Percentiles rank a stretch among this genome's conserved stretches.
Evolutionary conservation across 2,888 invertebrate genomes (phyloP).

Genomic region (Netelia melanura): DNA sequence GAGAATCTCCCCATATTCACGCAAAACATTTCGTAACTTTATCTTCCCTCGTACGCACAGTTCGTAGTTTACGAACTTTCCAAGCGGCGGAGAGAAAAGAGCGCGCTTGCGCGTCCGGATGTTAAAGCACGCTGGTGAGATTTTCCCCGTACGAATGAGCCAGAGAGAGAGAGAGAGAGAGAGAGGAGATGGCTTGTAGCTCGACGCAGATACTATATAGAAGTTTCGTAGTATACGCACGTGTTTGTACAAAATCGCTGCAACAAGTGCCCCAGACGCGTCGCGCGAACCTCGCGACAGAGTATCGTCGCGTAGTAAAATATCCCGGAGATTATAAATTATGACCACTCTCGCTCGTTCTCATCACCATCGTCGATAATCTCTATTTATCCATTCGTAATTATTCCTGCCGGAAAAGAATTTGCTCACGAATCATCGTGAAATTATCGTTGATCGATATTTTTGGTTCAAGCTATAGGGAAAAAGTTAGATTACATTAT

Average conservation of each 20-base stretch:
- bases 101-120: constrained; percentile 28
- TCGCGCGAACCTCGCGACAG: background rate
- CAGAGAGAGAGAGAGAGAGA: background rate
- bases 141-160: constrained; percentile 26
- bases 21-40: background rate
- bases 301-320: background rate
- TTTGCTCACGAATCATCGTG: too few species aligned
- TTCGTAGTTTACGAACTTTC: background rate
- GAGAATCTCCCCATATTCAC: too few species aligned
- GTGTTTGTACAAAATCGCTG: constrained; percentile 42
- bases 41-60: background rate
- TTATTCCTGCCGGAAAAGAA: background rate
- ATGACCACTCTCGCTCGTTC: background rate
- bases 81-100: background rate
- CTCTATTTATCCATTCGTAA: background rate
- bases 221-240: constrained; percentile 9
- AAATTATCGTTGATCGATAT: too few species aligned
- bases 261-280: constrained; percentile 34
- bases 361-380: constrained; percentile 1
- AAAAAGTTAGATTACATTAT: too few species aligned
- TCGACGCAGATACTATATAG: background rate
- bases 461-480: too few species aligned
- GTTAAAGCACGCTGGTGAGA: background rate
- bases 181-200: background rate
- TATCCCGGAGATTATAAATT: background rate